Base-by-base conservation (phyloP, 2,888 invertebrate species). In the Andricus quercusramuli region DNA sequence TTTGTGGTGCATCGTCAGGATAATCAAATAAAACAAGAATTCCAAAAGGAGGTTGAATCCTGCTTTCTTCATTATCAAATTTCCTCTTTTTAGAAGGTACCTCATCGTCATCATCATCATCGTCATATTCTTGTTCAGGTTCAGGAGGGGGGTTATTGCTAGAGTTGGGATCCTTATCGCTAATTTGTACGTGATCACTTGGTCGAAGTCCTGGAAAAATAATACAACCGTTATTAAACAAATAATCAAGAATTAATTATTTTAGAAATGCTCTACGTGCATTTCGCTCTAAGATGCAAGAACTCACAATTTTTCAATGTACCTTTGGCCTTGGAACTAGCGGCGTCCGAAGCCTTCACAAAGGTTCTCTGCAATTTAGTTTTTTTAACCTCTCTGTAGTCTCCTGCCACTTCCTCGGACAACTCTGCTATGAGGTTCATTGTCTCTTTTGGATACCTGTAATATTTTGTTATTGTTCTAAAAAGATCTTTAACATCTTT, bases 391-490 rank as follows among this genome's bases (percentile, higher is more conserved):
- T 95, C 95, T 68, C 96, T 94, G 89, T 96, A 97, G 56, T 95
- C 95, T 47, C 95, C 94, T 0, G 96, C 96, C 0, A 97, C 95
- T 44, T 96, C 96, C 88, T 95, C 94, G 0, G 97, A 95, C 5
- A 98, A 91, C 88, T 95, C 95, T 0, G 95, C 95, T 79, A 98
- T 95, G 84, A 96, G 93, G 56, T 94, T 93, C 98, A 98, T 98
- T 0, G 97, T 96, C 82, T 96, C 95, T 56, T 94, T 93, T 0
- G 98, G 98, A 93, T 98, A 98, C 86, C 97, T 96, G 92, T 25
- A n/a, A 70, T 78, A 64, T 44, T 17, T 41, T 76, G 25, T 44
- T 56, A 9, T 44, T 25, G 29, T 76, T 37, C 44, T 56, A 9
- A 78, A 56, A 83, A 68, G 91, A 44, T 68, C 59, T 65, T 67